Evolutionary conservation across 2,888 invertebrate genomes (phyloP), one percentile per base, ranked within the genome.

Genomic region (Agriopis marginaria): DNA sequence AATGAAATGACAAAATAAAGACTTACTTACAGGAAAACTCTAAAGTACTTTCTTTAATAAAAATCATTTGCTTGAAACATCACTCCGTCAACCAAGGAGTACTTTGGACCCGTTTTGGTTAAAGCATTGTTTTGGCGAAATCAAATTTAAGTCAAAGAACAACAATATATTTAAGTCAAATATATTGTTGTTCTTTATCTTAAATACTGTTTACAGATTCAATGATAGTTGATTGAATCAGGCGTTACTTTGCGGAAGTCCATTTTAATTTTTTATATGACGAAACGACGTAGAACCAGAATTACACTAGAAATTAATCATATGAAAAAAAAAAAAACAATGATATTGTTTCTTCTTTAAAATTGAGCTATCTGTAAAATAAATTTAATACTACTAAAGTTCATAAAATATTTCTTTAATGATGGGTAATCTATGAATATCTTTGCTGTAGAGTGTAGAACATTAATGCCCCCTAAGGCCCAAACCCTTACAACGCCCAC

Each of bases 401-500:
- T 49, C 7, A 3, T 0, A 23, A 23, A 23, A 23, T 14, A 8
- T n/a, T 2, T 49, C 9, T 10, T 10, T 10, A 32, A 23, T 11
- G 23, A 51, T 51, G 39, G 8, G 3, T 8, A 39, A n/a, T n/a
- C 1, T 39, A n/a, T 8, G 11, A 7, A 32, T 23, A 4, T 32
- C 12, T 1, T 0, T 3, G 39, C 54, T 11, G 1, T 5, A 5
- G 11, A 7, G 17, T 23, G 17, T 23, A 23, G 17, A 39, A 12
- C 32, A 32, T 32, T 32, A 17, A 10, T 40, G 17, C 17, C 66
- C 55, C 58, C 58, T 32, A 4, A 23, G 47, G 40, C 39, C 32
- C 44, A 7, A 11, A 42, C n/a, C 60, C 63, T 54, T 45, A 14
- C 40, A 63, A 11, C 71, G 56, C 58, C 47, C 54, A 68, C 73